phyloP scores from a whole-genome alignment of 2,113 vertebrate genomes.

The Reinhardtius hippoglossoides region DNA sequence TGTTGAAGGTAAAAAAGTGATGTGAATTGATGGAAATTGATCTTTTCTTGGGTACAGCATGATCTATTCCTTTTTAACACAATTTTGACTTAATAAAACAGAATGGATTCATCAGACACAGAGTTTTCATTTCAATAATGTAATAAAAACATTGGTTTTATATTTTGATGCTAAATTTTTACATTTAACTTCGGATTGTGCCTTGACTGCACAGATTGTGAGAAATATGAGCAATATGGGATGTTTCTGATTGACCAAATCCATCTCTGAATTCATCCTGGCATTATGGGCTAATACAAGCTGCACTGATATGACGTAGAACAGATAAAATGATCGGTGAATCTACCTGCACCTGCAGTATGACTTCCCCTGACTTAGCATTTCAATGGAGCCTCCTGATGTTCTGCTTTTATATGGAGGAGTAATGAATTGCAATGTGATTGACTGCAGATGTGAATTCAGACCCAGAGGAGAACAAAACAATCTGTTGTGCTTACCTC shows the following conservation, averaged over 20 bases:
- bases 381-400: constrained; percentile 3
- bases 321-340: background rate
- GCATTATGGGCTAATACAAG: background rate
- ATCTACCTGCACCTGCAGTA: background rate
- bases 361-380: no score
- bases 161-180: background rate
- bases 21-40: no score
- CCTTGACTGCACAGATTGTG: background rate
- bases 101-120: background rate
- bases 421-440: background rate
- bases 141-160: background rate
- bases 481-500: constrained; percentile 14
- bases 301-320: background rate
- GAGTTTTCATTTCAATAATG: background rate
- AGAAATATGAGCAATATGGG: background rate
- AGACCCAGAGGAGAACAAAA: constrained; percentile 28
- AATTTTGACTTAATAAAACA: no score
- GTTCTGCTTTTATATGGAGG: background rate
- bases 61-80: no score
- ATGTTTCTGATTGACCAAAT: background rate
- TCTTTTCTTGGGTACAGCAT: no score
- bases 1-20: no score
- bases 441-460: constrained; percentile 13
- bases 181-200: constrained; percentile 4
- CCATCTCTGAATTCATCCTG: background rate